Base-by-base conservation (phyloP, 2,113 vertebrate genomes). In the Phrynocephalus versicolor region DNA sequence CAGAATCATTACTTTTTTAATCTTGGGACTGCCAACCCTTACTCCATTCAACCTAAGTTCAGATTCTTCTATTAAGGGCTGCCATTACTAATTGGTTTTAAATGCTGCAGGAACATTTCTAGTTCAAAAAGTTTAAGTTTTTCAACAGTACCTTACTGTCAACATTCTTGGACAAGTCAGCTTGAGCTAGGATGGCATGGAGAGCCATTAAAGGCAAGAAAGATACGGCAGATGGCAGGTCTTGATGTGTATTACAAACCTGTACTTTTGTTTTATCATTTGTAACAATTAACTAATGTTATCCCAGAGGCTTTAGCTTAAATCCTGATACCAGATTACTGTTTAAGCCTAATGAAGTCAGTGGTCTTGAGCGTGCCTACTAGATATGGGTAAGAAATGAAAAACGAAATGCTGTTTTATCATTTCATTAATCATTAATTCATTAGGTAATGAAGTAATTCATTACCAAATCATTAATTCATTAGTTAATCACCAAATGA, bases 1-100 rank as follows among this genome's bases (percentile, higher is more conserved):
- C 89, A 94, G 89, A 94, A 95, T 96, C 92, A 93, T 96, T 96
- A 94, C 85, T 92, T 95, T 96, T 95, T 96, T 92, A 96, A 96
- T 96, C 90, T 94, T 88, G 87, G 75, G 94, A 89, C 90, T 94
- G 90, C 92, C 92, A 95, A 60, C 73, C 85, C 71, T 87, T 88
- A 90, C 93, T 94, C 85, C 96, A 94, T 91, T 94, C 92, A 95
- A 90, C 86, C 64, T 86, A 93, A 94, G 88, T 89, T 92, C 89
- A 80, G 88, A 85, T 92, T 83, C 84, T 93, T 95, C 8, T 0
- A 94, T 96, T 94, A 95, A 89, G 71, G 64, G 55, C 88, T 96
- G 93, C 89, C 95, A 95, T 95, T 95, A 90, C 90, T 95, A 94
- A 96, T 95, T 96, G 92, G 81, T 95, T 94, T 94, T 91, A 94